phyloP scores from a whole-genome alignment of 2,888 invertebrate genomes.

The Amphipyra berbera region DNA sequence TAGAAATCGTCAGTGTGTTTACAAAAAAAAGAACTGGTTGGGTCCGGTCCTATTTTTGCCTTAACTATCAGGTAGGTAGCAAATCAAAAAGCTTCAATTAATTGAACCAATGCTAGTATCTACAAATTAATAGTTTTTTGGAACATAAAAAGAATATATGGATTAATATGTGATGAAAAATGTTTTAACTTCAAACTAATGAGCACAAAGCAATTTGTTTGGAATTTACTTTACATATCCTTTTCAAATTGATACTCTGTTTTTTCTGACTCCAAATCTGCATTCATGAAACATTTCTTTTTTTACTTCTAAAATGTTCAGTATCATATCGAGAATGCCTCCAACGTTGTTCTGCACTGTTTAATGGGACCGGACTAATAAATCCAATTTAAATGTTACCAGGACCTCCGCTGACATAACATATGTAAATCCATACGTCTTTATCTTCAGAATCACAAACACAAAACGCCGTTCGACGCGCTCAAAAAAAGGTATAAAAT shows the following conservation, averaged over 20 bases:
- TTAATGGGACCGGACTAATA: constrained; percentile 85
- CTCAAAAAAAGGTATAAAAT: constrained; percentile 73
- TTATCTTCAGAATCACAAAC: constrained; percentile 88
- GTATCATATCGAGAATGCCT: constrained; percentile 71
- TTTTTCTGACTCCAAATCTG: constrained; percentile 7
- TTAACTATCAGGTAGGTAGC: constrained; percentile 1
- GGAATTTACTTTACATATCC: not conserved
- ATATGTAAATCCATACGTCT: constrained; percentile 89
- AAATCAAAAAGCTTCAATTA: not conserved
- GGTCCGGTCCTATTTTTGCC: constrained; percentile 12
- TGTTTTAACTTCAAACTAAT: not conserved
- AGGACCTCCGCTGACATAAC: constrained; percentile 87
- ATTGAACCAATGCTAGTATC: no score
- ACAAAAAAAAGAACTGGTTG: constrained; percentile 2
- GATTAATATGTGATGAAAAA: not conserved
- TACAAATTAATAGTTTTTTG: not conserved
- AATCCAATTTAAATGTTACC: constrained; percentile 88
- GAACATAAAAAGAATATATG: not conserved
- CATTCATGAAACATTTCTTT: constrained; percentile 44
- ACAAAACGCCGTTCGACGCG: constrained; percentile 80
- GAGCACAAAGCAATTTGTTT: not conserved
- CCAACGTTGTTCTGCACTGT: constrained; percentile 78
- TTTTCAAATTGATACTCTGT: constrained; percentile 1
- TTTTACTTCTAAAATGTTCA: constrained; percentile 52
- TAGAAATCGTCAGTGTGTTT: constrained; percentile 7